Base-by-base conservation (phyloP, 2,113 vertebrate species). In the Willisornis vidua region DNA sequence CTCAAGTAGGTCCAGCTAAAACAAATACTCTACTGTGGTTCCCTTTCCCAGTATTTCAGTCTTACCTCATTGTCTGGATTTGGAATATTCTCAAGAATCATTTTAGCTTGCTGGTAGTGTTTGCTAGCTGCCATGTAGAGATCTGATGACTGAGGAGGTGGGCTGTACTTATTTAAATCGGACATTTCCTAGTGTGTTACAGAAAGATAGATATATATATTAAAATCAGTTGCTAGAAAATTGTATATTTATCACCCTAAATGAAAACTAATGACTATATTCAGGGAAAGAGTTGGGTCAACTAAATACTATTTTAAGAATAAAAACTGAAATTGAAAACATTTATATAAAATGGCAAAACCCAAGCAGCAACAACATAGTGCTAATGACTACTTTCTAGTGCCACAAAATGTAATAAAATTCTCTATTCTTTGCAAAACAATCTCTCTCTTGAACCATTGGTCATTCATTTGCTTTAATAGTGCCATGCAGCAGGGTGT, bases 91-190 rank as follows among this genome's bases (percentile, higher is more conserved):
- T 99, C 99, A 97, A 99, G 94, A 96, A 99, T 99, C 97, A 99
- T 99, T 96, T 99, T 99, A 61, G 99, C 99, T 96, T 99, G 99
- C 96, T 99, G 99, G 96, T 99, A 99, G 96, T 99, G 99, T 98
- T 99, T 99, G 96, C 99, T 99, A 94, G 99, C 99, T 52, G 99
- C 99, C 98, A 99, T 98, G 94, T 99, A 99, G 57, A 99, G 98
- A 97, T 99, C 99, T 49, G 99, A 98, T 48, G 99, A 99, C 80
- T 99, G 99, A 59, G 99, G 99, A 24, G 99, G 99, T 84, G 99
- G 99, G 84, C 98, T 99, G 66, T 99, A 99, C 96, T 99, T 99
- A 97, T 99, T 99, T 94, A 99, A 98, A 96, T 99, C 99, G 55
- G 99, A 99, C 99, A 99, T 99, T 97, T 99, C 99, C 99, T 99